A percentile compares a stretch with the other conserved stretches of the same genome.
Conservation (phyloP, 2,797 vertebrate genomes). For the Adelosebastes latens region DNA sequence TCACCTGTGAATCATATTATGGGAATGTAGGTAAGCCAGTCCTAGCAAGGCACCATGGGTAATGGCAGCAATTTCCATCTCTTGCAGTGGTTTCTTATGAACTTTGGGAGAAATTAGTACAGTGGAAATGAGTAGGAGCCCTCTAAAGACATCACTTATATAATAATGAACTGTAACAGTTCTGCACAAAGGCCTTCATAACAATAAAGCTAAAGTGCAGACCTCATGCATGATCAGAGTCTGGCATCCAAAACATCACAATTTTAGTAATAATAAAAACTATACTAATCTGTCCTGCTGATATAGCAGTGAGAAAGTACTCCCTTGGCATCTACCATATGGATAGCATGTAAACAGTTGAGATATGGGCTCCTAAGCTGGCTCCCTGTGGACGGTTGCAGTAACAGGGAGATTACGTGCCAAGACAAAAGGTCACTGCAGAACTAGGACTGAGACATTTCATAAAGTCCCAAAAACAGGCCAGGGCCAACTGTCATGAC, state of each 20-base stretch:
- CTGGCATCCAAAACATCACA: not conserved
- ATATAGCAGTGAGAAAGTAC: not conserved
- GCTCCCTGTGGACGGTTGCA: not conserved
- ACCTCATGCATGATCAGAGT: not conserved
- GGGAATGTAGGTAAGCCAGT: conserved; percentile 98
- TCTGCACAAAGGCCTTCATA: not conserved
- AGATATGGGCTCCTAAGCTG: not conserved
- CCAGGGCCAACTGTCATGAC: not conserved
- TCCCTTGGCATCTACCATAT: conserved; percentile 6
- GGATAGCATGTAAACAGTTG: conserved; percentile 5
- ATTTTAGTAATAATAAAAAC: not conserved
- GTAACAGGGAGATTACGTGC: not conserved
- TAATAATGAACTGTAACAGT: not conserved
- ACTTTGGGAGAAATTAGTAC: conserved; percentile 77
- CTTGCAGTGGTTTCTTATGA: conserved; percentile 99
- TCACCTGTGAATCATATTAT: conserved; percentile 97
- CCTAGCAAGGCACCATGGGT: conserved; percentile 99
- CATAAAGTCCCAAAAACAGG: conserved; percentile 20
- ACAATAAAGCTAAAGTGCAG: not conserved
- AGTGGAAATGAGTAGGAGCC: not conserved
- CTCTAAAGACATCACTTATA: not conserved
- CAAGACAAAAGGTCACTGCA: conserved; percentile 26
- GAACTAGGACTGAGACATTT: conserved; percentile 20
- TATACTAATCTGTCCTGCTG: not conserved
- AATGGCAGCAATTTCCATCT: conserved; percentile 99